Evolutionary conservation across 2,797 vertebrate genomes (phyloP), one percentile per base, ranked within the genome.

Genomic region (Aulostomus chinensis): DNA sequence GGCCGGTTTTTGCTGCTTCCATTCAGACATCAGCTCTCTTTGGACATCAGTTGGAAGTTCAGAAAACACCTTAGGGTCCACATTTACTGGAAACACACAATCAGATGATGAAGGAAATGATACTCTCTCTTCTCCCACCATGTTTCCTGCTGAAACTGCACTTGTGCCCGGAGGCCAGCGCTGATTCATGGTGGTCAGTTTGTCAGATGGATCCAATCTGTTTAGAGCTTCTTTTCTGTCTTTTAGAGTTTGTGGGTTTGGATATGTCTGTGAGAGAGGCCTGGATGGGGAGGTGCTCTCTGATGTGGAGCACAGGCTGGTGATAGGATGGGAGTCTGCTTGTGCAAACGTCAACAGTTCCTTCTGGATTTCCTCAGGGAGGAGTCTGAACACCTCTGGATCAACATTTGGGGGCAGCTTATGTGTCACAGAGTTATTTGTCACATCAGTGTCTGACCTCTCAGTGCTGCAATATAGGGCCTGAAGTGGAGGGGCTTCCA

Each of bases 41-140:
- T 93, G 95, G 37, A 97, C 42, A 4, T 92, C 93, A 1, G 45
- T 34, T 0, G 91, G 90, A 22, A 92, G 89, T 71, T 91, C 81
- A 4, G 83, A 93, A 86, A 96, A 97, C 33, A 94, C 93, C 33
- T 74, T 34, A 13, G 89, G 78, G 63, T 98, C 94, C 7, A 97
- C 78, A 2, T 85, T 72, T 54, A 82, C 66, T 1, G 94, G 96
- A 39, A 94, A 68, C 4, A 60, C 26, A 3, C 40, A 56, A 65
- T 81, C 78, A 72, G 70, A 52, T 37, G 73, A 70, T 42, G 0
- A 6, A 9, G 42, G 16, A 5, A 42, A 30, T 9, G 54, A 46
- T 9, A 7, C 10, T 7, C n/a, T 43, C 26, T 18, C 49, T 33
- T 70, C 47, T 26, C 41, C 67, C 14, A 4, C 40, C 17, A 24